phyloP scores from a whole-genome alignment of 1,140 invertebrate species.

The Lethocerus indicus region DNA sequence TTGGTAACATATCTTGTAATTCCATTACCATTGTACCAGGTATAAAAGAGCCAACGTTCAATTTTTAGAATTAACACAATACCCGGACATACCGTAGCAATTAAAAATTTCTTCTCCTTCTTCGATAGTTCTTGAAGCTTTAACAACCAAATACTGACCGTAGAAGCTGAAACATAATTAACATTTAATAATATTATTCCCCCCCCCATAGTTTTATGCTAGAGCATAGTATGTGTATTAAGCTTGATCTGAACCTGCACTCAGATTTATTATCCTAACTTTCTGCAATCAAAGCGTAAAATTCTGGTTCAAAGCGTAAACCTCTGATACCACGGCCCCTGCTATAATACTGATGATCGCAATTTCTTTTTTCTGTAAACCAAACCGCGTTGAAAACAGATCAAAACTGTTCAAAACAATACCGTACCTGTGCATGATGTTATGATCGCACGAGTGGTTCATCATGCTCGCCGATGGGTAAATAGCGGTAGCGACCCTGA shows the following conservation, averaged over 20 bases:
- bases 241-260: not conserved
- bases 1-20: not conserved
- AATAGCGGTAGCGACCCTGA: slow-evolving; percentile 62
- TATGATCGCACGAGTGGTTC: slow-evolving; percentile 80
- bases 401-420: not conserved
- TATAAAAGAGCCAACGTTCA: not conserved
- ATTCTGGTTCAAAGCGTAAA: not conserved
- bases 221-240: not conserved
- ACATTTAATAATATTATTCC: slow-evolving; percentile 1
- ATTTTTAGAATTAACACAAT: slow-evolving; percentile 7
- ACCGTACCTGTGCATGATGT: slow-evolving; percentile 55
- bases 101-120: slow-evolving; percentile 45
- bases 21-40: not conserved
- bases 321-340: not conserved
- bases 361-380: not conserved
- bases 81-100: slow-evolving; percentile 42
- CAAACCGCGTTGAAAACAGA: not conserved
- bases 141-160: slow-evolving; percentile 33
- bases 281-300: not conserved
- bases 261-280: not conserved
- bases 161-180: slow-evolving; percentile 25
- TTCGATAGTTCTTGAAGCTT: slow-evolving; percentile 32
- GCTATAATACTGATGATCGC: not conserved
- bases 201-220: not conserved
- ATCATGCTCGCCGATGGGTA: slow-evolving; percentile 78